Evolutionary conservation across 2,888 invertebrate species (phyloP).

Genomic region (Amblyjoppa fuscipennis): DNA sequence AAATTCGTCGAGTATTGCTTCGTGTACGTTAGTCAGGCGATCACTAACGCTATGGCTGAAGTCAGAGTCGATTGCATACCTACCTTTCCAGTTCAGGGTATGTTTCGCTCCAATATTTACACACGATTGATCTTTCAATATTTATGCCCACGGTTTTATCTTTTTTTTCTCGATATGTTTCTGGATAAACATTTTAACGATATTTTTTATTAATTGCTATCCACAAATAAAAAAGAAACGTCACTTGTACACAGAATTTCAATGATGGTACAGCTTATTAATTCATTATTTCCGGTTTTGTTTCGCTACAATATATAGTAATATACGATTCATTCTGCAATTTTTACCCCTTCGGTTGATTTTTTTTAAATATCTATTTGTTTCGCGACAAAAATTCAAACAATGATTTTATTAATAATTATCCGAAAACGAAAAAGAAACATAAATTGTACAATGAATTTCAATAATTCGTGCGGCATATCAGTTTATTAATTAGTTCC

Average conservation of each 20-base stretch:
- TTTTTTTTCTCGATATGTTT: not conserved
- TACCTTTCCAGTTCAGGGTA: slow-evolving; percentile 92
- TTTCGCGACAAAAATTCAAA: not conserved
- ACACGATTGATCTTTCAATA: not conserved
- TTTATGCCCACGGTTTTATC: not conserved
- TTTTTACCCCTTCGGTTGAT: no score
- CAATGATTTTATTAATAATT: no score
- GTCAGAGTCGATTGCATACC: slow-evolving; percentile 94
- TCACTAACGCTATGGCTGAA: slow-evolving; percentile 94
- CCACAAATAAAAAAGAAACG: no score
- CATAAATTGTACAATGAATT: not conserved
- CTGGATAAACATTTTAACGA: not conserved
- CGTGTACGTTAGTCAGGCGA: slow-evolving; percentile 94
- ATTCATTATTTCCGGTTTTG: not conserved
- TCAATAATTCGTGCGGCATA: not conserved
- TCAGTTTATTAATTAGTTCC: no score
- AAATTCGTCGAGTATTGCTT: slow-evolving; percentile 95
- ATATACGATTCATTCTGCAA: no score
- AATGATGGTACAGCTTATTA: not conserved
- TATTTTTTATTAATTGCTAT: no score
- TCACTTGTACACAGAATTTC: not conserved
- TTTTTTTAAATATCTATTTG: not conserved
- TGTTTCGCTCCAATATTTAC: not conserved
- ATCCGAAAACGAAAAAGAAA: no score
- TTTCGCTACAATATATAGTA: no score